These are phyloP conservation scores for Mimas tiliae DNA, from an alignment of 2,888 invertebrate species.

Conservation along the genomic window DNA sequence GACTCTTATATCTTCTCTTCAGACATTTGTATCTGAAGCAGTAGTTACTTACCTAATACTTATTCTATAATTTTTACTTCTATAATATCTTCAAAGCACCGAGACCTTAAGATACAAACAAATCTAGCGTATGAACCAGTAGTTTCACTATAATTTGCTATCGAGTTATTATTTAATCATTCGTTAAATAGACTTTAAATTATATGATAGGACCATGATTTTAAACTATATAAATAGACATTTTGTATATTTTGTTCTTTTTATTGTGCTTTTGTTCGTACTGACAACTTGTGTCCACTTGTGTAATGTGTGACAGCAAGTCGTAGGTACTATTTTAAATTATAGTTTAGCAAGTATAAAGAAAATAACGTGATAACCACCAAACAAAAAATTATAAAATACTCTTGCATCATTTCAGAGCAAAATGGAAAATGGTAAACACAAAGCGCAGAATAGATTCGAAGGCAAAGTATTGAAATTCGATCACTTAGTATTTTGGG, in stretches of 20 bases:
- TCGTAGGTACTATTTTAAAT: not conserved
- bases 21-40: no score
- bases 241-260: not conserved
- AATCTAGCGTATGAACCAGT: not conserved
- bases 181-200: not conserved
- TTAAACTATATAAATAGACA: not conserved
- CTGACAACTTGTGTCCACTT: no score
- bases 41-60: no score
- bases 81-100: not conserved
- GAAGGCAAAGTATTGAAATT: slow-evolving; percentile 69
- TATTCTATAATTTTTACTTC: no score
- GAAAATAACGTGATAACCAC: not conserved
- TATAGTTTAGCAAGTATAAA: not conserved
- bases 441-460: slow-evolving; percentile 14
- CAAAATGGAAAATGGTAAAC: slow-evolving; percentile 59
- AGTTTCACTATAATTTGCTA: not conserved
- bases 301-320: not conserved
- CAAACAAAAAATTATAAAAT: not conserved
- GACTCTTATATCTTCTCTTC: no score
- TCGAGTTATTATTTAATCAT: not conserved
- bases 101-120: not conserved
- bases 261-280: not conserved
- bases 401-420: slow-evolving; percentile 41
- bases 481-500: slow-evolving; percentile 76
- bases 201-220: not conserved